Percentiles rank a stretch among this genome's conserved stretches.
Evolutionary conservation across 2,888 invertebrate species (phyloP).

Genomic region (Microchrysa polita): DNA sequence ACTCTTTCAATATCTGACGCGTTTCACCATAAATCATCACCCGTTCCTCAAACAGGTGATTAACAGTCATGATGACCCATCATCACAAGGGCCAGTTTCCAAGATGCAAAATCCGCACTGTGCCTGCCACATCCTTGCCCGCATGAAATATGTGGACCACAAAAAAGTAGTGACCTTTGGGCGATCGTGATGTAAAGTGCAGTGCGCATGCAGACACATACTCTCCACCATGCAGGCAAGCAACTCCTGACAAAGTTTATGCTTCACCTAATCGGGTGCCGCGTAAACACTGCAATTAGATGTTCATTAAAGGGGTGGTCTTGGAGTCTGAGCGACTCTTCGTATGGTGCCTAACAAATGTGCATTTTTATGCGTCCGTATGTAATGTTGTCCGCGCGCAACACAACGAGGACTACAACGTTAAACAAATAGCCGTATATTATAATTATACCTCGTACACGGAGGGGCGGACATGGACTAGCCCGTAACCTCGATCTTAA

Average conservation of each 20-base stretch:
- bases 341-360: conserved; percentile 38
- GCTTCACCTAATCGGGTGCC: conserved; percentile 46
- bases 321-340: conserved; percentile 50
- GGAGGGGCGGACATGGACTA: conserved; percentile 51
- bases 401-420: conserved; percentile 14
- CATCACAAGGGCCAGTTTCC: conserved; percentile 21
- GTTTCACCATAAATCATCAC: conserved; percentile 39
- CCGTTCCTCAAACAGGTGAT: conserved; percentile 37
- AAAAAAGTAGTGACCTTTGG: conserved; percentile 26
- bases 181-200: conserved; percentile 25
- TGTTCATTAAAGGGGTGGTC: conserved; percentile 66
- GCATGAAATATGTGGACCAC: conserved; percentile 4
- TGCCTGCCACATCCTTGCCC: not conserved
- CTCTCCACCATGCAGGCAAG: no score
- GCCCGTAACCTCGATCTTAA: conserved; percentile 36
- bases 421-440: conserved; percentile 53
- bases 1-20: conserved; percentile 37
- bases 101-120: conserved; percentile 25
- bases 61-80: conserved; percentile 40
- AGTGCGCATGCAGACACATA: not conserved
- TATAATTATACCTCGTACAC: conserved; percentile 48
- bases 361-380: conserved; percentile 35
- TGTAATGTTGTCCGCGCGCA: conserved; percentile 37
- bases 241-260: conserved; percentile 25
- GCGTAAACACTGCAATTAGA: conserved; percentile 62